Evolutionary conservation across 1,140 invertebrate species (phyloP).

Genomic region (Ptiloglossa arizonensis): DNA sequence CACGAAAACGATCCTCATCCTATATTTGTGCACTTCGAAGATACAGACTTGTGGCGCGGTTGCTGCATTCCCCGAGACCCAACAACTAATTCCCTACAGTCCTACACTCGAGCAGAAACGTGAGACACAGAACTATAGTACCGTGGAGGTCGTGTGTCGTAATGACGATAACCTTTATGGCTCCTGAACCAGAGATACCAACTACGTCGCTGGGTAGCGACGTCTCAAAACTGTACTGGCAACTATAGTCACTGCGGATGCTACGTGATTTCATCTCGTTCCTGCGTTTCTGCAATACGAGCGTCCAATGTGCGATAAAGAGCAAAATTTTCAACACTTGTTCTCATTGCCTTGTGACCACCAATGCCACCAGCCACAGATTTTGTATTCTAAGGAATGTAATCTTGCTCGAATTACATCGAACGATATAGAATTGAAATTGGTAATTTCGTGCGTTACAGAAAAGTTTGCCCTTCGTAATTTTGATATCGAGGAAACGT

Average conservation of each 20-base stretch:
- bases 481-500: too few relatives aligned
- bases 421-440: too few relatives aligned
- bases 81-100: constrained; percentile 57
- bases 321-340: neutral
- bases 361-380: too few relatives aligned
- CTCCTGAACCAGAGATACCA: constrained; percentile 67
- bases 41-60: constrained; percentile 20
- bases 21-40: constrained; percentile 18
- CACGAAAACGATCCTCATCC: constrained; percentile 1
- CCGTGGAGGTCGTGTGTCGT: constrained; percentile 64
- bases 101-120: constrained; percentile 26
- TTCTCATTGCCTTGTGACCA: neutral
- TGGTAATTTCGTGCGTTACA: too few relatives aligned
- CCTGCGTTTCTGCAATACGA: neutral
- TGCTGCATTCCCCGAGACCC: constrained; percentile 14
- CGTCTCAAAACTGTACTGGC: constrained; percentile 48
- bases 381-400: too few relatives aligned
- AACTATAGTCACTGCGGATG: constrained; percentile 39
- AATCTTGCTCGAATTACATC: too few relatives aligned
- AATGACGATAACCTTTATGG: constrained; percentile 73
- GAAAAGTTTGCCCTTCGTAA: too few relatives aligned
- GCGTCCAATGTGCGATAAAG: neutral
- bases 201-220: constrained; percentile 44
- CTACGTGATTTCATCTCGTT: constrained; percentile 48
- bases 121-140: constrained; percentile 40